Evolutionary conservation across 2,888 invertebrate genomes (phyloP), one percentile per base, ranked within the genome.

Genomic region (Pristionchus japonicus): DNA sequence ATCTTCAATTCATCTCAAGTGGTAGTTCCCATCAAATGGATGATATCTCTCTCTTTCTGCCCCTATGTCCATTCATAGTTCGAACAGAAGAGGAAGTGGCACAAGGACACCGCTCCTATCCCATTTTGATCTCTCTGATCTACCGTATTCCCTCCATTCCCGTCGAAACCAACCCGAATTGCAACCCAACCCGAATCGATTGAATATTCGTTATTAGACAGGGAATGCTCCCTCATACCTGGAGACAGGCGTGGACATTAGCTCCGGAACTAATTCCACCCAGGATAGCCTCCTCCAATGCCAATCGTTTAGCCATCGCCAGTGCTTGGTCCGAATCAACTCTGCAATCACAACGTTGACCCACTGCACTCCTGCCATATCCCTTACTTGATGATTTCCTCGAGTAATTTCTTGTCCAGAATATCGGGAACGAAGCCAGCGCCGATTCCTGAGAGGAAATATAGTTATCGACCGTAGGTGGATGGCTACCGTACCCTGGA

Each of bases 191-290:
- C n/a, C n/a, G n/a, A n/a, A n/a, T n/a, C n/a, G n/a, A n/a, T n/a
- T n/a, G n/a, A n/a, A n/a, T n/a, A n/a, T n/a, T n/a, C n/a, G n/a
- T n/a, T n/a, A n/a, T n/a, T n/a, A n/a, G n/a, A n/a, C n/a, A n/a
- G n/a, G n/a, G n/a, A n/a, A n/a, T n/a, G n/a, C n/a, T n/a, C n/a
- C n/a, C n/a, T n/a, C n/a, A n/a, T n/a, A n/a, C n/a, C n/a, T n/a
- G n/a, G n/a, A n/a, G n/a, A n/a, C n/a, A n/a, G n/a, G 91, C 92
- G 37, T 57, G 49, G 31, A 92, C 91, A 87, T 92, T 92, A 57
- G 92, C 91, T 43, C 92, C 92, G 31, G 90, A 90, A 20, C 90
- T 90, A 80, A 92, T 92, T 83, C 91, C 91, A 7, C 89, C 91
- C 80, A 91, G 88, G 40, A 92, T 90, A 17, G 89, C 90, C 80